phyloP scores from a whole-genome alignment of 1,140 invertebrate genomes.

The Matsumurasca onukii region DNA sequence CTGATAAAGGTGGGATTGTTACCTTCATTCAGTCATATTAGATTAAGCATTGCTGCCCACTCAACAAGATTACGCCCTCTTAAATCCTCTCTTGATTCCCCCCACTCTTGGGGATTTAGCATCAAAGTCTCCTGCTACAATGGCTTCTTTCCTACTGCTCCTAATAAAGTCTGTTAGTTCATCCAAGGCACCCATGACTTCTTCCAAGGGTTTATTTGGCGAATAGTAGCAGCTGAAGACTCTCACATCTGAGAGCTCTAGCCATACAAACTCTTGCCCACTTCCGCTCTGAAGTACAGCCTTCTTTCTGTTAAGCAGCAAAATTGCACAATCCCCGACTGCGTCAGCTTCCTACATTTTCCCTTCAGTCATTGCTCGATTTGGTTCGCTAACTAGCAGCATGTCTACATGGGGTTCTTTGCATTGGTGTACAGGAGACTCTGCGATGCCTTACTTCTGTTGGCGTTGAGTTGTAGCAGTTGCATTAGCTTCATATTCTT shows the following conservation, averaged over 20 bases:
- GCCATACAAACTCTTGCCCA: background rate
- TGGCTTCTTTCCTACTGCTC: background rate
- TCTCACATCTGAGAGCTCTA: too few species aligned
- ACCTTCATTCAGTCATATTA: background rate
- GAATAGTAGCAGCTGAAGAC: background rate
- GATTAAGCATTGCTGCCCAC: background rate
- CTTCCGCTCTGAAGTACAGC: background rate
- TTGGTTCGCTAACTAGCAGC: background rate
- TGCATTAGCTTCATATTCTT: background rate
- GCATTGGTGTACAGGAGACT: too few species aligned
- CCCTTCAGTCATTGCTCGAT: background rate
- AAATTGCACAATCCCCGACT: background rate
- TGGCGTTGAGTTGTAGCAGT: background rate
- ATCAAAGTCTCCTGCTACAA: background rate
- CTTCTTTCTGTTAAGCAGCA: background rate
- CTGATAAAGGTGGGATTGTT: background rate
- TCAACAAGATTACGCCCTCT: background rate
- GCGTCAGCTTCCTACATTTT: background rate
- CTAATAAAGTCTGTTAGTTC: too few species aligned
- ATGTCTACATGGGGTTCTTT: background rate
- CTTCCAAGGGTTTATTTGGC: background rate
- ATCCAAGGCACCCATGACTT: background rate
- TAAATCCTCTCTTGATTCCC: background rate
- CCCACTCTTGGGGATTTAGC: background rate
- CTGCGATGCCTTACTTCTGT: background rate